Evolutionary conservation across 2,797 vertebrate species (phyloP).

Genomic region (Todus mexicanus): DNA sequence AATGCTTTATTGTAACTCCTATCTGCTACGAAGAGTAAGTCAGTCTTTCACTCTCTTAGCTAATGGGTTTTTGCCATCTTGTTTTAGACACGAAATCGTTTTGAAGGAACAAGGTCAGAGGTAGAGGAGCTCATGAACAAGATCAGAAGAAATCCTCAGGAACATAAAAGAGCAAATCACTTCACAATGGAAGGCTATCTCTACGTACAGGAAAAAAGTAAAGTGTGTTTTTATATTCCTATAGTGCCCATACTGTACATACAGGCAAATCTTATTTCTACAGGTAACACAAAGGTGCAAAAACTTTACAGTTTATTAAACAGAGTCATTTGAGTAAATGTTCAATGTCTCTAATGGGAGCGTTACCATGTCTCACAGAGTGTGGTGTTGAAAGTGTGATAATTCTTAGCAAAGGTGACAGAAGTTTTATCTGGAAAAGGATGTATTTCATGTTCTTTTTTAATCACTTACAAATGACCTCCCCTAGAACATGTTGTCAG

Average conservation of each 20-base stretch:
- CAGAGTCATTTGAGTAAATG: not conserved
- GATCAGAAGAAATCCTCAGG: conserved; percentile 86
- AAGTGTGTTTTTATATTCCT: conserved; percentile 22
- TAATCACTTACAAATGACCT: not conserved
- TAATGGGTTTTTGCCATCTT: not conserved
- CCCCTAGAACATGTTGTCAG: not conserved
- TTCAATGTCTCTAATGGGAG: not conserved
- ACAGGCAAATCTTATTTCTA: not conserved
- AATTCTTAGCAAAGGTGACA: not conserved
- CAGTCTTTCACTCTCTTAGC: not conserved
- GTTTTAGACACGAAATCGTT: conserved; percentile 90
- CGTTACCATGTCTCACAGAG: not conserved
- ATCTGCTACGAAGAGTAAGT: not conserved
- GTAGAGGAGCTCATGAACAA: conserved; percentile 94
- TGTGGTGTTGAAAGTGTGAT: not conserved
- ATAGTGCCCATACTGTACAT: not conserved
- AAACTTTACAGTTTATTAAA: not conserved
- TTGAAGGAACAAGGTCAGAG: conserved; percentile 93
- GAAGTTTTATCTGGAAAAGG: not conserved
- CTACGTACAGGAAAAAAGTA: conserved; percentile 97
- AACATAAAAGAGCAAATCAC: conserved; percentile 89
- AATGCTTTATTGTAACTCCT: not conserved
- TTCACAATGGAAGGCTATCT: conserved; percentile 95
- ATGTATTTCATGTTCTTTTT: not conserved
- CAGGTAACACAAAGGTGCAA: not conserved